phyloP scores from a whole-genome alignment of 2,113 vertebrate species.

The Phocoena phocoena region DNA sequence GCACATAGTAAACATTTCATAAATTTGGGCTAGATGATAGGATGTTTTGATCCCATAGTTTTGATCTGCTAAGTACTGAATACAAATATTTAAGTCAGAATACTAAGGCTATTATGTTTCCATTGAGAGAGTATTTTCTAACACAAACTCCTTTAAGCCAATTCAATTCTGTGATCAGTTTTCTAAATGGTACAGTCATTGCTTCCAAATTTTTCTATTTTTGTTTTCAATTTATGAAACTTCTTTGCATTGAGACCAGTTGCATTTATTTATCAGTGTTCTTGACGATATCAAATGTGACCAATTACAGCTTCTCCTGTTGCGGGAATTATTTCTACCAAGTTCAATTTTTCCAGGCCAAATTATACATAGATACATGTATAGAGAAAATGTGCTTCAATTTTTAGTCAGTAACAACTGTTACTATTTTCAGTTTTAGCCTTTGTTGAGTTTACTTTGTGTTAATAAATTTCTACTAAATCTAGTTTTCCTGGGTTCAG shows the following conservation, averaged over 20 bases:
- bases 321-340: slow-evolving; percentile 8
- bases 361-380: background rate
- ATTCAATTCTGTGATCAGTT: slow-evolving; percentile 7
- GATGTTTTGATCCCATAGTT: background rate
- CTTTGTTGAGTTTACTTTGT: background rate
- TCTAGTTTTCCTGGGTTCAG: background rate
- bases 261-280: background rate
- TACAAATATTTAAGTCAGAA: background rate
- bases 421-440: background rate
- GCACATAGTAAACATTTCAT: background rate
- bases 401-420: background rate
- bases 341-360: background rate
- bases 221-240: background rate
- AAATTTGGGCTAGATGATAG: background rate
- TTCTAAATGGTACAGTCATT: background rate
- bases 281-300: background rate
- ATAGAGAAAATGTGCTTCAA: background rate
- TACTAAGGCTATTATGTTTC: background rate
- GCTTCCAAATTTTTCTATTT: slow-evolving; percentile 13
- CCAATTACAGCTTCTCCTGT: background rate
- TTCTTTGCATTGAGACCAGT: background rate
- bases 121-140: background rate
- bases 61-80: background rate
- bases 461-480: background rate
- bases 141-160: background rate